Evolutionary conservation across 2,797 vertebrate species (phyloP).

Genomic region (Enteromius argenteus): DNA sequence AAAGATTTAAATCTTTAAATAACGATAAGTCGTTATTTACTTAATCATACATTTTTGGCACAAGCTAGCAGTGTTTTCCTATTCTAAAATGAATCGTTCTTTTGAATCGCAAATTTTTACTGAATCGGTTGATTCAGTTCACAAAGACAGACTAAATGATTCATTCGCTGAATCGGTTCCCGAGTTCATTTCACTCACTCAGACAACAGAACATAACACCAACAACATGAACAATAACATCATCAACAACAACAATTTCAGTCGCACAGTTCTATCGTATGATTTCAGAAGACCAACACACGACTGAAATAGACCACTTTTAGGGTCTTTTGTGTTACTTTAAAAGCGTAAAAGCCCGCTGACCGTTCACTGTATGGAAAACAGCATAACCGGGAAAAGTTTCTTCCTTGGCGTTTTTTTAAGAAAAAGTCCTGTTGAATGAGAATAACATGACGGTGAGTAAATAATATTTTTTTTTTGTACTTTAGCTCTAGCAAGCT

Average conservation of each 20-base stretch:
- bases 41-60: neutral
- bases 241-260: neutral
- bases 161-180: neutral
- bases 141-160: neutral
- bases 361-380: neutral
- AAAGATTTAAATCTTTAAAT: neutral
- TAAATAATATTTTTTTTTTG: neutral
- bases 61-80: neutral
- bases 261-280: neutral
- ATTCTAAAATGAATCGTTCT: neutral
- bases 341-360: neutral
- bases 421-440: neutral
- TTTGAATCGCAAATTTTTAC: neutral
- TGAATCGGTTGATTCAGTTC: neutral
- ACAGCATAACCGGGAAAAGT: neutral
- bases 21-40: neutral
- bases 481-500: neutral
- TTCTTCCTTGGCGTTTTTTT: neutral
- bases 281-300: neutral
- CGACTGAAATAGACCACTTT: neutral
- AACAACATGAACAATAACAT: neutral
- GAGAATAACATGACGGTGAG: slow-evolving; percentile 3
- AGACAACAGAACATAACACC: neutral
- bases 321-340: neutral
- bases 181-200: neutral